Evolutionary conservation across 1,140 invertebrate species (phyloP).

Genomic region (Doryteuthis pealeii): DNA sequence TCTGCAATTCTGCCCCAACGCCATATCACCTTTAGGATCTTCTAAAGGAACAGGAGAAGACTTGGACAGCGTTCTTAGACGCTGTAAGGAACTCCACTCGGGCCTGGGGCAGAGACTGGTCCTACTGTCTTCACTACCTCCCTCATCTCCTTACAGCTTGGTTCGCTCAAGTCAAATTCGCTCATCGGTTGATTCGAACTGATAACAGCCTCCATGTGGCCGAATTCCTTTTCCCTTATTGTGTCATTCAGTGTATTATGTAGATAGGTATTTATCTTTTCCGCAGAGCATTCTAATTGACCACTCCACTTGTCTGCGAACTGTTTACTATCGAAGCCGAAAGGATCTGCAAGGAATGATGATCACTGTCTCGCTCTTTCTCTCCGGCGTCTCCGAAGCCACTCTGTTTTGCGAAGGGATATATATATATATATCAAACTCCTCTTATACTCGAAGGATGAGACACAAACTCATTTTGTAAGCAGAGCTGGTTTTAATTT

Average conservation of each 20-base stretch:
- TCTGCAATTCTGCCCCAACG: neutral
- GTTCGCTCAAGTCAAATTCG: neutral
- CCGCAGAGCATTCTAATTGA: neutral
- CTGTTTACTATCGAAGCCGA: neutral
- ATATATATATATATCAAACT: no score
- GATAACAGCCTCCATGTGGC: neutral
- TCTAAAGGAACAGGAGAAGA: neutral
- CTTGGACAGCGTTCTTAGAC: neutral
- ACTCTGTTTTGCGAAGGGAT: no score
- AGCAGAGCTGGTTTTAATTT: no score
- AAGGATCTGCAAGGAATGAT: neutral
- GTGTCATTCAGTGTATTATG: neutral
- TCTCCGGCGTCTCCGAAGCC: no score
- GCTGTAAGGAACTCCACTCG: neutral
- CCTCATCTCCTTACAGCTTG: neutral
- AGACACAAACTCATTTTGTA: no score
- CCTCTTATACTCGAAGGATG: no score
- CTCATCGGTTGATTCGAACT: neutral
- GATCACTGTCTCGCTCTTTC: no score
- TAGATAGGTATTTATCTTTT: neutral
- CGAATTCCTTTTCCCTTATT: neutral
- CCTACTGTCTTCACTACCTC: neutral
- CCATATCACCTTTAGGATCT: neutral
- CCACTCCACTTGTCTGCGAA: neutral
- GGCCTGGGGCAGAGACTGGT: neutral